Base-by-base conservation (phyloP, 2,797 vertebrate species). In the Hypotaenidia philippensis region DNA sequence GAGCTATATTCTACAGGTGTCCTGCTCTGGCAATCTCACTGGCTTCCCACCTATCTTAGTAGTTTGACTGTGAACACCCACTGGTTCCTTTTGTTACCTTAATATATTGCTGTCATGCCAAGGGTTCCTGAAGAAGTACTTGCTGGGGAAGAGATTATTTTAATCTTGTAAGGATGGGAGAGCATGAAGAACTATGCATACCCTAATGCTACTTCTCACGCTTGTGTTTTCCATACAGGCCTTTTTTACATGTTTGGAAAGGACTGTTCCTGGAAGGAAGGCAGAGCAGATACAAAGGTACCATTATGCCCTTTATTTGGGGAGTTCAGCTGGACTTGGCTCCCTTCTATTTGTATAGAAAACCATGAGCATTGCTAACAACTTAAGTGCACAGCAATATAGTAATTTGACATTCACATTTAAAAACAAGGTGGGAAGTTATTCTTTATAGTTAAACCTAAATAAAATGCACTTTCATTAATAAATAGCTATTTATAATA, bases 161-260 rank as follows among this genome's bases (percentile, higher is more conserved):
- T 85, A 74, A 38, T 36, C 13, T 66, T 47, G 5, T 45, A 21
- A 81, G 13, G 4, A 57, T 53, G 32, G 49, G 11, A 52, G 26
- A 47, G 2, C 18, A 20, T 10, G 25, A 84, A 61, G n/a, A 12
- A 82, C 22, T 12, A 22, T 0, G 0, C 14, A 36, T 3, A 1
- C 10, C 5, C 25, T 50, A 76, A 65, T 41, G 44, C 10, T 31
- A 16, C 18, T 75, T 75, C 36, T 69, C 7, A 23, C 31, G 9
- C 3, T 5, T 8, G 2, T 5, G 6, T 44, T 27, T 18, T 60
- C 21, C 21, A 14, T 40, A 4, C 21, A 74, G 60, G 22, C 6
- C 5, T 77, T 69, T 80, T 80, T 31, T 19, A 34, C 4, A 2
- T 8, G 4, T 34, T 16, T 32, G 13, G 9, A 55, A 40, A 90